Evolutionary conservation across 2,797 vertebrate genomes (phyloP).

Genomic region (Carcharodon carcharias): DNA sequence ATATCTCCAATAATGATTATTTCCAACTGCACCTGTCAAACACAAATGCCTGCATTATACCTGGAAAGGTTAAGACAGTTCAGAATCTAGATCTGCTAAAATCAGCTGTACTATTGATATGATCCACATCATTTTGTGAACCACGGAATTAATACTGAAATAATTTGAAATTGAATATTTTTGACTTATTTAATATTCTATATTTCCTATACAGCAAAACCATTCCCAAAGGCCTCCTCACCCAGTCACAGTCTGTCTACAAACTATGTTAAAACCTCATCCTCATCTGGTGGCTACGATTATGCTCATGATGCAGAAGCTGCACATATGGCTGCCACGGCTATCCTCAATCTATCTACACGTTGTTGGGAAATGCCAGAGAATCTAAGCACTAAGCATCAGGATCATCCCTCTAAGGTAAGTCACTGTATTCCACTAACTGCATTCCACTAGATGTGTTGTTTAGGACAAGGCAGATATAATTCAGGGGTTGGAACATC

Average conservation of each 20-base stretch:
- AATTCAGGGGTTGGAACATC: neutral
- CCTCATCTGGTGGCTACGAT: conserved; percentile 82
- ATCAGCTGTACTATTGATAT: neutral
- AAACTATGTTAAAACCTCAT: conserved; percentile 71
- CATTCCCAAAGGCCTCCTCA: conserved; percentile 75
- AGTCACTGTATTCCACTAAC: conserved; percentile 35
- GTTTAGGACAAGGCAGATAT: neutral
- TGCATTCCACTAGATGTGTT: neutral
- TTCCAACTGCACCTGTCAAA: neutral
- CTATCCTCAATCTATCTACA: conserved; percentile 94
- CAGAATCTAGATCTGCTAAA: neutral
- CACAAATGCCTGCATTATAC: neutral
- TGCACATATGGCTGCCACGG: conserved; percentile 94
- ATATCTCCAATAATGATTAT: conserved; percentile 20
- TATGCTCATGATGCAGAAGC: conserved; percentile 91
- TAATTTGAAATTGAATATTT: neutral
- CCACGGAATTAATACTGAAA: neutral
- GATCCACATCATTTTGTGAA: conserved; percentile 1
- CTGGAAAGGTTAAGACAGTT: neutral
- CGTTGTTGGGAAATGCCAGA: conserved; percentile 97
- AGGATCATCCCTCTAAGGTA: conserved; percentile 68
- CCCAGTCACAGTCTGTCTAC: conserved; percentile 73
- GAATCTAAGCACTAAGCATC: conserved; percentile 88
- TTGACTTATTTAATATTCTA: neutral
- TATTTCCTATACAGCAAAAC: conserved; percentile 53